Conservation (phyloP, 2,797 vertebrate species). For the Enteromius afrohamiltoni region DNA sequence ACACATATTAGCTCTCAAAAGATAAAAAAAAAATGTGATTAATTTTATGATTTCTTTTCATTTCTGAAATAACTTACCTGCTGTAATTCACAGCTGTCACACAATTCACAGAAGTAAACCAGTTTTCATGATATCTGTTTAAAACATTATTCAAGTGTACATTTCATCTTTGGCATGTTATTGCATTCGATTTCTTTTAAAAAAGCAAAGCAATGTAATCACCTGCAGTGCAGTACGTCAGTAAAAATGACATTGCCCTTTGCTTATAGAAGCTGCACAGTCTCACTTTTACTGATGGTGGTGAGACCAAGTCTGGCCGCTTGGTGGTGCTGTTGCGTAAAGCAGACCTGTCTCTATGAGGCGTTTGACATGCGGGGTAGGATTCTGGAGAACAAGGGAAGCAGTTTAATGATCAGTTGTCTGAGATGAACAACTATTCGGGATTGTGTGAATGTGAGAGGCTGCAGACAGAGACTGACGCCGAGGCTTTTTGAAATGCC, state of each 20-base stretch:
- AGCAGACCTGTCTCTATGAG: neutral
- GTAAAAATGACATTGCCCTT: neutral
- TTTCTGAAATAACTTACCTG: neutral
- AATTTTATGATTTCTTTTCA: neutral
- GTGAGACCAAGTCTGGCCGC: slow-evolving; percentile 8
- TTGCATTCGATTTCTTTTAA: neutral
- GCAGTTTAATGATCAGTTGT: slow-evolving; percentile 41
- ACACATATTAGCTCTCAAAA: neutral
- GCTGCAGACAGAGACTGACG: slow-evolving; percentile 21
- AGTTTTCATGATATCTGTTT: neutral
- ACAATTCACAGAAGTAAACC: neutral
- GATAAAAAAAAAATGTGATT: neutral
- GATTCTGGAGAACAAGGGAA: slow-evolving; percentile 34
- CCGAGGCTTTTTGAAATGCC: slow-evolving; percentile 46
- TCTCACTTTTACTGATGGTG: neutral
- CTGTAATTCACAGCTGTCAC: no score
- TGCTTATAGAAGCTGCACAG: neutral
- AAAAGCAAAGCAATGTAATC: neutral
- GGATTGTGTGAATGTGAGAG: slow-evolving; percentile 29
- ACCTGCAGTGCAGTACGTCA: neutral
- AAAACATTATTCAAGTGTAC: neutral
- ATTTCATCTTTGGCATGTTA: neutral
- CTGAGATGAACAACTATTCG: slow-evolving; percentile 48
- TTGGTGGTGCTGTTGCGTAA: slow-evolving; percentile 51
- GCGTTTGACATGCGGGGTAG: neutral